Evolutionary conservation across 2,888 invertebrate genomes (phyloP).

Genomic region (Aelia acuminata): DNA sequence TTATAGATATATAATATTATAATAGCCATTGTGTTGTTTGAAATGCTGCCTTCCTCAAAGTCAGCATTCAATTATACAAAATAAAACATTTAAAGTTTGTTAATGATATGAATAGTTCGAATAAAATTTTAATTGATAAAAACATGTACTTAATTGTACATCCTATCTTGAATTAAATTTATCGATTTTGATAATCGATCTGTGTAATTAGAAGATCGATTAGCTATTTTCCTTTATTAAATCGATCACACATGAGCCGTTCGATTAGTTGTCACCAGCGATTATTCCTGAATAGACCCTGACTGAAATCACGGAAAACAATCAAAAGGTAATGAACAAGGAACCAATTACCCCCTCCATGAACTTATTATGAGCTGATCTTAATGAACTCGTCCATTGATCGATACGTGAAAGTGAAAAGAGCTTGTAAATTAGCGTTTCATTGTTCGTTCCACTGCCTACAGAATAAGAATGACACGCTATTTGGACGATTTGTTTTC

Average conservation of each 20-base stretch:
- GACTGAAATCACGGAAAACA: not conserved
- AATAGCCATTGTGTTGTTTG: too few species aligned
- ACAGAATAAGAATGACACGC: constrained; percentile 8
- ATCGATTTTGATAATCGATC: not conserved
- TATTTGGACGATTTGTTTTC: not conserved
- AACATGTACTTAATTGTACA: too few species aligned
- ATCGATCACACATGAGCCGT: not conserved
- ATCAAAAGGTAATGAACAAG: not conserved
- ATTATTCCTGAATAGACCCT: not conserved
- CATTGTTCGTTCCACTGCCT: constrained; percentile 11
- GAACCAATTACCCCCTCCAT: not conserved
- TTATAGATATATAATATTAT: too few species aligned
- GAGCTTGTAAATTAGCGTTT: constrained; percentile 20
- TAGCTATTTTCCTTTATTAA: not conserved
- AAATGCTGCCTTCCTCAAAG: too few species aligned
- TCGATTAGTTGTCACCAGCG: not conserved
- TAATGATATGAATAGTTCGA: too few species aligned
- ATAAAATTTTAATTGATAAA: too few species aligned
- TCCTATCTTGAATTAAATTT: not conserved
- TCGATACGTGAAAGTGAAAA: constrained; percentile 11
- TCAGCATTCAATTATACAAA: too few species aligned
- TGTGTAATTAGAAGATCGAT: not conserved
- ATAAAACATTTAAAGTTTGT: too few species aligned
- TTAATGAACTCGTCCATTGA: constrained; percentile 3
- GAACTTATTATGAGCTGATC: not conserved